phyloP scores from a whole-genome alignment of 2,888 invertebrate species.

The Eremobia ochroleuca region DNA sequence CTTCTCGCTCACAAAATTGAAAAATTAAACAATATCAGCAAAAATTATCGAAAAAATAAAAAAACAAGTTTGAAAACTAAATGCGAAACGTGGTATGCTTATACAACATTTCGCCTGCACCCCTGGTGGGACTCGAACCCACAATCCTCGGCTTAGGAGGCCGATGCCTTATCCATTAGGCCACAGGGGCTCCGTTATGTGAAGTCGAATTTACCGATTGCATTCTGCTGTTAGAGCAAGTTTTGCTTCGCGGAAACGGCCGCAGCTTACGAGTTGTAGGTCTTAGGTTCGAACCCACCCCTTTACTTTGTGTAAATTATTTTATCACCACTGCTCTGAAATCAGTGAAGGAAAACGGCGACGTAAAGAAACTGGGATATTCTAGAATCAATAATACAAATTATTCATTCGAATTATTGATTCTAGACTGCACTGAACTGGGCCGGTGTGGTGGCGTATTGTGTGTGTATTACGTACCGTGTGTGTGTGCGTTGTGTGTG shows the following conservation, averaged over 20 bases:
- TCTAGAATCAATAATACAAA: not conserved
- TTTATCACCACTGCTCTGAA: not conserved
- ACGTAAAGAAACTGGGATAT: no score
- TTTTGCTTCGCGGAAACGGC: no score
- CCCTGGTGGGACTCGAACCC: constrained; percentile 94
- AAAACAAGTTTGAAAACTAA: no score
- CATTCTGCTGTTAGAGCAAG: not conserved
- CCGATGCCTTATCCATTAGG: constrained; percentile 95
- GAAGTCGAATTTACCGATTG: fast-evolving
- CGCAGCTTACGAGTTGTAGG: not conserved
- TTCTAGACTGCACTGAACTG: no score
- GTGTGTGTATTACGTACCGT: no score
- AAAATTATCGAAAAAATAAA: not conserved
- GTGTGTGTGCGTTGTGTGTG: no score
- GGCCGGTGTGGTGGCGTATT: no score
- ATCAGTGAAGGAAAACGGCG: not conserved
- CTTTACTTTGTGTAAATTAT: not conserved
- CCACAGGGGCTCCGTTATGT: constrained; percentile 91
- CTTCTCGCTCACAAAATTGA: not conserved
- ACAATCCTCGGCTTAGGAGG: constrained; percentile 96
- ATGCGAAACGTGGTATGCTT: no score
- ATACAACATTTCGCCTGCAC: not conserved
- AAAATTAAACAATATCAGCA: not conserved
- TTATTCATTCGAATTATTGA: no score
- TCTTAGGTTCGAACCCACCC: not conserved